These are phyloP conservation scores for Anoplolepis gracilipes DNA, from an alignment of 1,140 invertebrate species.

Conservation along the genomic window DNA sequence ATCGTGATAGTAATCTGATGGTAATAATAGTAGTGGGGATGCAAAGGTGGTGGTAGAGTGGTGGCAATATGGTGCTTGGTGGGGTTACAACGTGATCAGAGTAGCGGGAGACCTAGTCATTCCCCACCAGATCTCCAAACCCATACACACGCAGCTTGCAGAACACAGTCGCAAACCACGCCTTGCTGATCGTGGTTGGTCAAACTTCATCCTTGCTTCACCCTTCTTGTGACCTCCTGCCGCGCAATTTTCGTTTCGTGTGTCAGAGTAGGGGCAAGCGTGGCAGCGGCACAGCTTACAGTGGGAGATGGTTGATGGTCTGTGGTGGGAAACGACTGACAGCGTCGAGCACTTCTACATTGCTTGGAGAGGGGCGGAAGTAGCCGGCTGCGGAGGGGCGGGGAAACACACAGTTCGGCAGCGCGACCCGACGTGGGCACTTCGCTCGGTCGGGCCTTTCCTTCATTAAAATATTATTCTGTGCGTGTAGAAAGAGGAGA, in stretches of 20 bases:
- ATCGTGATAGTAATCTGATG: neutral
- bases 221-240: neutral
- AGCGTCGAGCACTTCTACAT: neutral
- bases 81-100: neutral
- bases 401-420: constrained; percentile 85
- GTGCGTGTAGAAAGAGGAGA: constrained; percentile 70
- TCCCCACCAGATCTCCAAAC: constrained; percentile 8
- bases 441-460: constrained; percentile 85
- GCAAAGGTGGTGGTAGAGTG: neutral
- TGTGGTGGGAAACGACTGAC: neutral
- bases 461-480: constrained; percentile 85
- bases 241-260: constrained; percentile 33
- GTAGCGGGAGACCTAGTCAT: too few relatives aligned
- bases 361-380: constrained; percentile 69
- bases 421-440: constrained; percentile 86
- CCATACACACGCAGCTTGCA: constrained; percentile 53
- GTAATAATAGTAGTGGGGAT: neutral
- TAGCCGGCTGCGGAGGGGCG: constrained; percentile 80
- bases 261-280: neutral
- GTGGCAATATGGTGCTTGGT: too few relatives aligned
- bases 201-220: neutral
- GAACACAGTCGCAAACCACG: constrained; percentile 2
- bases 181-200: neutral
- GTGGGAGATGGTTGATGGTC: constrained; percentile 4
- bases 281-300: neutral